A percentile compares a stretch with the other conserved stretches of the same genome.
These are phyloP conservation scores for Myotis brandtii DNA, from an alignment of 2,113 vertebrate genomes.

Conservation along the genomic window DNA sequence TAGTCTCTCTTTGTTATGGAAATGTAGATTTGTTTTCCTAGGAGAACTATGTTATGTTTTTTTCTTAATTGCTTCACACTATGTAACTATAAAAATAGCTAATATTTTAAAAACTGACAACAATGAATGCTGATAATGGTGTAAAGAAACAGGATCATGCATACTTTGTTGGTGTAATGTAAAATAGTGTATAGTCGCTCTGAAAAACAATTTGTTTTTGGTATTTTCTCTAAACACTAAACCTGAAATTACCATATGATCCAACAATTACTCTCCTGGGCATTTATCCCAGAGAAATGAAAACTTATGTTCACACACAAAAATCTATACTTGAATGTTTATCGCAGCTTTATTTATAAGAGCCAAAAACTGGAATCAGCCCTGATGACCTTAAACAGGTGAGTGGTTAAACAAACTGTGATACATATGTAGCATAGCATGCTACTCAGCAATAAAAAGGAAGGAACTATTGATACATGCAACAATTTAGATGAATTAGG, in stretches of 20 bases:
- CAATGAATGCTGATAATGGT: background rate
- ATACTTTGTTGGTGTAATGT: background rate
- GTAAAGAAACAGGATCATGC: background rate
- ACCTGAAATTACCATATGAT: background rate
- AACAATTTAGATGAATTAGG: conserved; percentile 11
- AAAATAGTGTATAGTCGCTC: background rate
- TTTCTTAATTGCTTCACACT: background rate
- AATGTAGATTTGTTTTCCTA: conserved; percentile 38
- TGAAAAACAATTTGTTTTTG: background rate
- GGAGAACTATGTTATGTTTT: background rate
- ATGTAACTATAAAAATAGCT: background rate
- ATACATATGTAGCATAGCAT: background rate
- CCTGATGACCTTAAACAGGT: conserved; percentile 24
- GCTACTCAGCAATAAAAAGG: background rate
- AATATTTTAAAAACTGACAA: background rate
- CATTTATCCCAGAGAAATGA: conserved; percentile 45
- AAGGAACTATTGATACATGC: background rate
- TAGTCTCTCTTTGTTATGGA: background rate
- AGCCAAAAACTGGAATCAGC: background rate
- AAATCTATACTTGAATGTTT: conserved; percentile 19
- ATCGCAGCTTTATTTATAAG: conserved; percentile 35
- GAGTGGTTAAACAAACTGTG: conserved; percentile 19
- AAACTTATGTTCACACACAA: background rate
- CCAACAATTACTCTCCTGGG: conserved; percentile 17
- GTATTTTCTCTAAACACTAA: conserved; percentile 20